A percentile compares a stretch with the other conserved stretches of the same genome.
Evolutionary conservation across 2,113 vertebrate species (phyloP).

Genomic region (Panthera tigris): DNA sequence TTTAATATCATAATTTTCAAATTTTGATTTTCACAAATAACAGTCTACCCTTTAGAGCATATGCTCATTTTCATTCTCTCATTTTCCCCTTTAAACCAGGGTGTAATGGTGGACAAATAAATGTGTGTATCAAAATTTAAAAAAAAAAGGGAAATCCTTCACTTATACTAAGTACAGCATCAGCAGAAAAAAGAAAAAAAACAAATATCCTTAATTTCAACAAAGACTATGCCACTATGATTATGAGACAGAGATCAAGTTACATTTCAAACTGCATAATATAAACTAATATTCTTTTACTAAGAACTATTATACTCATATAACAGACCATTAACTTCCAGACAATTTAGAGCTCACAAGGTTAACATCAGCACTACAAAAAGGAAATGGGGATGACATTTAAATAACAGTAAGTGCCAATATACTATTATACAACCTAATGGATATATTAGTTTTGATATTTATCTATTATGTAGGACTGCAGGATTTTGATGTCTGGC

Average conservation of each 20-base stretch:
- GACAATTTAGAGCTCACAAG: conserved; percentile 76
- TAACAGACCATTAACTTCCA: conserved; percentile 84
- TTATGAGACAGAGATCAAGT: conserved; percentile 71
- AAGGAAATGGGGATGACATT: conserved; percentile 63
- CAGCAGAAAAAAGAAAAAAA: conserved; percentile 48
- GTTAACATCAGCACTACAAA: conserved; percentile 74
- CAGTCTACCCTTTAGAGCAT: background rate
- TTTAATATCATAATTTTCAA: conserved; percentile 78
- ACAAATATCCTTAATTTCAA: conserved; percentile 77
- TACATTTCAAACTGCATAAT: conserved; percentile 79
- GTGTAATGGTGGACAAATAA: conserved; percentile 51
- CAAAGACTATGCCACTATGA: conserved; percentile 66
- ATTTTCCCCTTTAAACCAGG: background rate
- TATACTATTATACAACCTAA: conserved; percentile 46
- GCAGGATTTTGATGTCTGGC: background rate
- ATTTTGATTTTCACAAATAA: conserved; percentile 62
- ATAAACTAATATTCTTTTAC: conserved; percentile 83
- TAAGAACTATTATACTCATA: conserved; percentile 78
- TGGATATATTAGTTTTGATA: conserved; percentile 18
- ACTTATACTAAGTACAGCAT: conserved; percentile 28
- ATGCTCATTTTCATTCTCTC: background rate
- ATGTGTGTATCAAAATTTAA: conserved; percentile 42
- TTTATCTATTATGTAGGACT: conserved; percentile 30
- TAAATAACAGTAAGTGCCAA: conserved; percentile 68
- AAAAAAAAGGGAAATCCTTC: conserved; percentile 63